Evolutionary conservation across 1,140 invertebrate species (phyloP), one percentile per base, ranked within the genome.

Genomic region (Diabrotica virgifera): DNA sequence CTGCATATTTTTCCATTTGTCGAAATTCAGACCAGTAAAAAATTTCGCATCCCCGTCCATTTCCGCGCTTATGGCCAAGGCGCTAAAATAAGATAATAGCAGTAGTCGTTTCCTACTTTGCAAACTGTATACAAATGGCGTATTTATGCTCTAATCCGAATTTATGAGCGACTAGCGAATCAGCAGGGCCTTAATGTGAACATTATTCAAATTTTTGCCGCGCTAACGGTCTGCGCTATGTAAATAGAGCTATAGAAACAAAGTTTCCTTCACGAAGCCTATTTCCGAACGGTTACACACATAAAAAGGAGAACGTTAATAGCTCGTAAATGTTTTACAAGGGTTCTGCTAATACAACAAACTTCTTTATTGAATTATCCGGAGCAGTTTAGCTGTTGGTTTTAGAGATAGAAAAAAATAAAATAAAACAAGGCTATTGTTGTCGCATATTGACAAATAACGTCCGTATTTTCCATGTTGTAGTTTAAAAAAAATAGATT

Each of bases 81-180:
- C 40, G 40, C 40, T n/a, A 46, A 46, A 46, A 24, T 24, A 24
- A 24, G 24, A 24, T 24, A 24, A 24, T 24, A 46, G 40, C 40
- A 46, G 40, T 46, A 46, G 40, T 46, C 40, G 40, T 46, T 46
- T 46, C n/a, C 40, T 46, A 46, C 8, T 46, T 46, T 8, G 40
- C n/a, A 46, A 46, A 46, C 40, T 46, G 40, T 46, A 46, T 46
- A 46, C 40, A 46, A 46, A 46, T 46, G 40, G 40, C 5, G 40
- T 46, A 46, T 46, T 46, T 46, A 46, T 46, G 40, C 40, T 46
- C 40, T 46, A 46, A 46, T 46, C 8, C n/a, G 40, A 46, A 46
- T 46, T 46, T 46, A 46, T 46, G 4, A 46, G 4, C n/a, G 40
- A n/a, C 8, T n/a, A n/a, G 40, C 40, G 40, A 46, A 46, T 46